phyloP scores from a whole-genome alignment of 2,113 vertebrate genomes.

The Hyaena hyaena region DNA sequence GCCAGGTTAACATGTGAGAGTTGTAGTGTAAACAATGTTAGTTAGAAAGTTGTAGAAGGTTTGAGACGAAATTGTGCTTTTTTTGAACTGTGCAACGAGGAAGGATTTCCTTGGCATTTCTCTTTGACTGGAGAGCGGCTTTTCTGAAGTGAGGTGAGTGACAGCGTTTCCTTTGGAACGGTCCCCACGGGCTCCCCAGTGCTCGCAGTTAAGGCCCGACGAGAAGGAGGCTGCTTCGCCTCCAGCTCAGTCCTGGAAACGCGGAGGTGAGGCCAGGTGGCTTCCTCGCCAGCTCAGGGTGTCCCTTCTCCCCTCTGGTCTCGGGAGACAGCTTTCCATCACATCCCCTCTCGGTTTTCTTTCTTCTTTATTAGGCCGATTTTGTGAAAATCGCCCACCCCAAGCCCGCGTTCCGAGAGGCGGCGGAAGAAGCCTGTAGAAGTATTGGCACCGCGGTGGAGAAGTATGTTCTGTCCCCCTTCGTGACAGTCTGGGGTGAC shows the following conservation, averaged over 20 bases:
- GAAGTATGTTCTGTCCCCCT: constrained; percentile 87
- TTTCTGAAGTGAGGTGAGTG: neutral
- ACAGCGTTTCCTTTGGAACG: constrained; percentile 9
- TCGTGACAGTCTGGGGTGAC: fast-evolving
- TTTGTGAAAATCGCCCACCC: constrained; percentile 98
- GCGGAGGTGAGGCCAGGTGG: neutral
- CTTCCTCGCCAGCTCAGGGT: neutral
- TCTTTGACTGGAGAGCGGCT: neutral
- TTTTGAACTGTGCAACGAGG: neutral
- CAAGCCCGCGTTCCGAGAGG: constrained; percentile 92
- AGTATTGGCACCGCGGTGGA: constrained; percentile 96
- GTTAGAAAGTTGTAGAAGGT: neutral
- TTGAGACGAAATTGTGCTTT: neutral
- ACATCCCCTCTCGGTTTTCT: neutral
- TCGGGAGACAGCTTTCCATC: neutral
- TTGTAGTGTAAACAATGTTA: neutral
- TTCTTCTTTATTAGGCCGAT: constrained; percentile 89
- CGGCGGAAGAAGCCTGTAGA: constrained; percentile 95
- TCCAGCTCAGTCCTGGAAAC: neutral
- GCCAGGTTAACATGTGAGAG: neutral
- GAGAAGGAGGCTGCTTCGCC: neutral
- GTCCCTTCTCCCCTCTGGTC: neutral
- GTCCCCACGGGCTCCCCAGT: neutral
- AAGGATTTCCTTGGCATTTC: neutral
- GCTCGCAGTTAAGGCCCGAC: neutral